Evolutionary conservation across 2,797 vertebrate species (phyloP), one percentile per base, ranked within the genome.

Genomic region (Fundulus diaphanus): DNA sequence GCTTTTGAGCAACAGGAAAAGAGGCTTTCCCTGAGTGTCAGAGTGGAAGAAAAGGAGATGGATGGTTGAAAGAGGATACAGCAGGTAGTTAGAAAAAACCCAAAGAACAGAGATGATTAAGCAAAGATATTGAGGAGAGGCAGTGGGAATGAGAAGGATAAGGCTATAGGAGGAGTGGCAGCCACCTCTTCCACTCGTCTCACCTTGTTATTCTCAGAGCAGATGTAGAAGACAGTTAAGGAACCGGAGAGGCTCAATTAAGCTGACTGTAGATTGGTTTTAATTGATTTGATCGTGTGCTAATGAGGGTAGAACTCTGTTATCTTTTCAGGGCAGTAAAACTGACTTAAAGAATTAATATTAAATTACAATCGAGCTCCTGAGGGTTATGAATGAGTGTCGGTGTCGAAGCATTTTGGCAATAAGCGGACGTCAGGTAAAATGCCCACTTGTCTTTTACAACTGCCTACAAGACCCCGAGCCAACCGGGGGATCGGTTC

Each of bases 231-330:
- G 44, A 76, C 68, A 29, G 70, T 31, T 70, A 67, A 73, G 18
- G 59, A 69, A 44, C 33, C 22, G 52, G 49, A 65, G n/a, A 72
- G 66, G 68, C 65, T 68, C 11, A 70, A 27, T 78, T 77, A 51
- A 37, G 42, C n/a, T 77, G 67, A 77, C 77, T 75, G 20, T 31
- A 51, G 52, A 76, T 71, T 80, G 66, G 35, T 78, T 83, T 77
- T 83, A 85, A 86, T 74, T 85, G 79, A 87, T 80, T 74, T 84
- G 57, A 77, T 82, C 51, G 44, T 54, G 29, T 75, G 68, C 51
- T 85, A 77, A 79, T 6, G 40, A 54, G 56, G 37, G 18, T 73
- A 72, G 42, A 63, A 73, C 63, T 51, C 40, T 68, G 56, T 73
- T 71, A 70, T 85, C 49, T 68, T 74, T 76, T 63, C 46, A 20